Base-by-base conservation (phyloP, 2,888 invertebrate genomes). In the Trissolcus brochymenae region DNA sequence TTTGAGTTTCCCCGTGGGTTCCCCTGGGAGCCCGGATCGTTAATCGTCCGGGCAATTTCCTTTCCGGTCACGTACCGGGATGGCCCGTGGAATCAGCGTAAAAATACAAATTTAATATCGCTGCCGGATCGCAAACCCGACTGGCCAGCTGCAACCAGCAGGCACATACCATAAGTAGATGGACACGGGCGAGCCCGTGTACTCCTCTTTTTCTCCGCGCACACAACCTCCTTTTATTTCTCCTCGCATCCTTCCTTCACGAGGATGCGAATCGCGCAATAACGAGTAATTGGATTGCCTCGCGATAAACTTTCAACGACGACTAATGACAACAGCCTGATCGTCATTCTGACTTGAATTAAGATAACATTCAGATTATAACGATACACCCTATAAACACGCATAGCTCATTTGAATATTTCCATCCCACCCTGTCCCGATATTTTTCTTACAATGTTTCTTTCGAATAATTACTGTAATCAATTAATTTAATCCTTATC, bases 41-140 rank as follows among this genome's bases (percentile, higher is more conserved):
- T 91, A 91, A 91, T 91, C 90, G 91, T 88, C 87, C 87, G 86
- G 84, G 86, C 87, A 89, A 88, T 91, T 90, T 86, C 87, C 88
- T 91, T 91, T 91, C 91, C 87, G 87, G 89, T 91, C 91, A 91
- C 91, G 91, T 91, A 89, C 85, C 83, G 79, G 88, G 90, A 90
- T 90, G 90, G 90, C 90, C 90, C 90, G 90, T 90, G 90, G 91
- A 91, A 91, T 91, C 91, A 91, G 91, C 91, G 91, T 91, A 91
- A 91, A 91, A 91, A 91, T 91, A 91, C 91, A 91, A 91, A 91
- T 91, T 91, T 91, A 91, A 91, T 91, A 91, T 91, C 90, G 81
- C 79, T 80, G 64, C 59, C 49, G 76, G 80, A 80, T 80, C 78
- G 79, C 77, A 79, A 79, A 75, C 67, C 74, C 68, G 79, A 71